Conservation (phyloP, 2,888 invertebrate genomes). For the Eurytoma californica region DNA sequence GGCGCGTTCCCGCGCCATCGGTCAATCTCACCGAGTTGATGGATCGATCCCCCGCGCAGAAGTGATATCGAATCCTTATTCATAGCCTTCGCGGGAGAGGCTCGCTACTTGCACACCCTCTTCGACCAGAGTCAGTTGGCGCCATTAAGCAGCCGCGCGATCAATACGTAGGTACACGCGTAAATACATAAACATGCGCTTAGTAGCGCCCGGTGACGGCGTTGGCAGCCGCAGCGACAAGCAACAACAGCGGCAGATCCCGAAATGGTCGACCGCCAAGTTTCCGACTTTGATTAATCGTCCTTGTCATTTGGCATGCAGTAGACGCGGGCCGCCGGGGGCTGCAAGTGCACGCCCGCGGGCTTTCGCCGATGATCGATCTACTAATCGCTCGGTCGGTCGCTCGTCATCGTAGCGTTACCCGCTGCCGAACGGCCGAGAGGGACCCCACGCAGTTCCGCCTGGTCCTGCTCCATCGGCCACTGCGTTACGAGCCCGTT, state of each 20-base stretch:
- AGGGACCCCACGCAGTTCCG: not conserved
- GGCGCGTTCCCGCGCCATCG: too few species aligned
- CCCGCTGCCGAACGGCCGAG: not conserved
- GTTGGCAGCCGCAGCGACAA: not conserved
- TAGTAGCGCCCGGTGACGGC: not conserved
- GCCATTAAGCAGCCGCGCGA: not conserved
- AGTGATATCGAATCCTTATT: not conserved
- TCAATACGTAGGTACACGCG: not conserved
- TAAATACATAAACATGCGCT: not conserved
- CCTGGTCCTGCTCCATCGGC: constrained; percentile 1
- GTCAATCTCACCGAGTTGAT: constrained; percentile 6
- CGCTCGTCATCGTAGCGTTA: constrained; percentile 23
- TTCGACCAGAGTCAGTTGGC: too few species aligned
- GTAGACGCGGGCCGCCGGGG: not conserved
- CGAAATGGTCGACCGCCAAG: constrained; percentile 35
- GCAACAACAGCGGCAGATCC: not conserved
- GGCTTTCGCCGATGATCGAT: constrained; percentile 39
- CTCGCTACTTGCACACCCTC: not conserved
- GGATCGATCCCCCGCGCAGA: not conserved
- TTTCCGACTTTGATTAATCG: constrained; percentile 53
- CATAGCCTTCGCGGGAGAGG: not conserved
- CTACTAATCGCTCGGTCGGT: constrained; percentile 44
- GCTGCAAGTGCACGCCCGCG: not conserved
- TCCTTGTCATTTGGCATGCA: constrained; percentile 44
- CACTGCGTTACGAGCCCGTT: constrained; percentile 29